phyloP scores from a whole-genome alignment of 1,140 invertebrate species.

The Drosophila ogumai region DNA sequence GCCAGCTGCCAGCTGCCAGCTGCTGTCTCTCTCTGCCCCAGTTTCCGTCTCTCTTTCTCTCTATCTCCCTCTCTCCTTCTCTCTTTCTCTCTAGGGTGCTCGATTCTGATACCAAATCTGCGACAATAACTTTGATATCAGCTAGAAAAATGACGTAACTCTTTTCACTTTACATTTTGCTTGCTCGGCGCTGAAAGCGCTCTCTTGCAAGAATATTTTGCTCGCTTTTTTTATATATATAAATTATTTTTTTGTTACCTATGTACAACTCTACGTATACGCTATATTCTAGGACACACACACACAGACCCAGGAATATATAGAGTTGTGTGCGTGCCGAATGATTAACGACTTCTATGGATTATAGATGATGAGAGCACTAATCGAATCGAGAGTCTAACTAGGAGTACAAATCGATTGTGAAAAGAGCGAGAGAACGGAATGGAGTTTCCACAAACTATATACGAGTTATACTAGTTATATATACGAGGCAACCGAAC shows the following conservation, averaged over 20 bases:
- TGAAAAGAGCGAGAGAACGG: conserved; percentile 33
- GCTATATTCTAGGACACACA: conserved; percentile 21
- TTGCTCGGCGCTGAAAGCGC: conserved; percentile 44
- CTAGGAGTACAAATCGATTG: conserved; percentile 15
- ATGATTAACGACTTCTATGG: conserved; percentile 25
- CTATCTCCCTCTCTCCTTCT: background rate
- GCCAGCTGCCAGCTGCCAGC: conserved; percentile 16
- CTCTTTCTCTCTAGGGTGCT: conserved; percentile 55
- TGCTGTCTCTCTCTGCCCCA: background rate
- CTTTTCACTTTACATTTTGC: conserved; percentile 77
- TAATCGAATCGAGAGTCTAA: conserved; percentile 38
- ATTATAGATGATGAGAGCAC: conserved; percentile 26
- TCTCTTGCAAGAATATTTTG: conserved; percentile 39
- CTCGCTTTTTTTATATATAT: conserved; percentile 27
- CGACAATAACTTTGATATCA: conserved; percentile 84
- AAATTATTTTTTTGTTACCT: conserved; percentile 17
- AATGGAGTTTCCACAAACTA: background rate
- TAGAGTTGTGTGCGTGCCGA: background rate
- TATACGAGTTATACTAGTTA: background rate
- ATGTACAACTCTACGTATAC: conserved; percentile 56
- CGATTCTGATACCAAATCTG: conserved; percentile 85
- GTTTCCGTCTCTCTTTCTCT: background rate
- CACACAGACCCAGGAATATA: background rate
- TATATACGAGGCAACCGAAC: conserved; percentile 5
- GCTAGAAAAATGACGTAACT: conserved; percentile 85